Evolutionary conservation across 2,797 vertebrate genomes (phyloP), one percentile per base, ranked within the genome.

Genomic region (Sylvilagus floridanus): DNA sequence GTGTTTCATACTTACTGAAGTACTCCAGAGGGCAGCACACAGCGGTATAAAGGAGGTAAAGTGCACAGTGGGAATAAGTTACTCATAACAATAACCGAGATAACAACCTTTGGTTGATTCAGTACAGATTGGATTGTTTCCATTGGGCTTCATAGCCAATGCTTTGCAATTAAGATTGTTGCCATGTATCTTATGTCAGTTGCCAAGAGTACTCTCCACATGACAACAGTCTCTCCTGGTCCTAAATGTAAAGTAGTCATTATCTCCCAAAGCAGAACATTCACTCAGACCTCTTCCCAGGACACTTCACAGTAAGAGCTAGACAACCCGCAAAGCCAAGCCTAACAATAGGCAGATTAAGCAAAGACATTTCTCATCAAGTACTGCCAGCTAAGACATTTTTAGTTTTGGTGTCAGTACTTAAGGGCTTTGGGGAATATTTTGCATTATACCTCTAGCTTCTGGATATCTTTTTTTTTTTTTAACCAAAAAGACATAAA

Each of bases 231-330:
- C 81, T 95, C 30, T 81, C 37, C 24, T 75, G 52, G 32, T 78
- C 24, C 32, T 87, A 92, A 81, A 72, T 35, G 35, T 91, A 84
- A 89, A 86, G n/a, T 84, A 66, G 88, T 93, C 84, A 50, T 82
- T 79, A 69, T 60, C 68, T 84, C 37, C 60, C 76, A 91, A 92
- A 35, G 24, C 28, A 90, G 66, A 90, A 0, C 37, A 52, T 95
- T 82, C 84, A 52, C 87, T 81, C 30, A 93, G 52, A 66, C n/a
- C 37, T 75, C 63, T 95, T 72, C 72, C 30, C 24, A 37, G 57
- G 52, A 71, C 63, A 84, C 42, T 66, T 79, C 37, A 32, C 21
- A 81, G 69, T 54, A 94, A 90, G 32, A 91, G 52, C 11, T 24
- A 52, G 2, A 62, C 28, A 92, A 68, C 65, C 9, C 57, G 62